phyloP scores from a whole-genome alignment of 2,113 vertebrate species.

The Leucopsar rothschildi region DNA sequence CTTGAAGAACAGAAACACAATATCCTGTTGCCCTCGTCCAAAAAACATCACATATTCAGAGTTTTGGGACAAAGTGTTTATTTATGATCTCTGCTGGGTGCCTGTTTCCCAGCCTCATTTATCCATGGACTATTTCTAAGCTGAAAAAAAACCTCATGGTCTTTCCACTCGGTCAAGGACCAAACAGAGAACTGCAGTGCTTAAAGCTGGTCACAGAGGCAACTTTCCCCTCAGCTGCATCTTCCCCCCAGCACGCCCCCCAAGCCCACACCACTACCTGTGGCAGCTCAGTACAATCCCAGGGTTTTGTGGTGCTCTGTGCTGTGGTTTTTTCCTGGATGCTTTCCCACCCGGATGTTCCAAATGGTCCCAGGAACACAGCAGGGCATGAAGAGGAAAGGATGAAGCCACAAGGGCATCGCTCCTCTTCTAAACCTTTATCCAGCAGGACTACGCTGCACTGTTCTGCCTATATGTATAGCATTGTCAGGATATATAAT shows the following conservation, averaged over 20 bases:
- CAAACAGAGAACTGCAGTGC: not conserved
- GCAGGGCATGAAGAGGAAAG: not conserved
- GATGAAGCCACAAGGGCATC: not conserved
- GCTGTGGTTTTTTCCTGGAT: not conserved
- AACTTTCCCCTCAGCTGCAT: not conserved
- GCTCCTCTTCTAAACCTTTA: not conserved
- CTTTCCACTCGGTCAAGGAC: not conserved
- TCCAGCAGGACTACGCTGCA: not conserved
- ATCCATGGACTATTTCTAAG: not conserved
- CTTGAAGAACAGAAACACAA: not conserved
- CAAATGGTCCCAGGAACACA: not conserved
- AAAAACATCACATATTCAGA: not conserved
- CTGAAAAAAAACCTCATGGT: accelerated
- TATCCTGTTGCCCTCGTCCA: not conserved
- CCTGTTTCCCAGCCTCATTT: not conserved
- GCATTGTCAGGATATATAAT: not conserved
- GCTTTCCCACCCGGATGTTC: not conserved
- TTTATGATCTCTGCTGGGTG: not conserved
- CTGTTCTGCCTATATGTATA: not conserved
- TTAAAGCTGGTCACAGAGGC: not conserved
- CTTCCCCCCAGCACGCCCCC: accelerated
- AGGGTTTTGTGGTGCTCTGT: not conserved
- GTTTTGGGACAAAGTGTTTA: not conserved
- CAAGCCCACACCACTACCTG: accelerated
- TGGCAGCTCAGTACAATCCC: not conserved